Evolutionary conservation across 1,140 invertebrate species (phyloP).

Genomic region (Goniozus legneri): DNA sequence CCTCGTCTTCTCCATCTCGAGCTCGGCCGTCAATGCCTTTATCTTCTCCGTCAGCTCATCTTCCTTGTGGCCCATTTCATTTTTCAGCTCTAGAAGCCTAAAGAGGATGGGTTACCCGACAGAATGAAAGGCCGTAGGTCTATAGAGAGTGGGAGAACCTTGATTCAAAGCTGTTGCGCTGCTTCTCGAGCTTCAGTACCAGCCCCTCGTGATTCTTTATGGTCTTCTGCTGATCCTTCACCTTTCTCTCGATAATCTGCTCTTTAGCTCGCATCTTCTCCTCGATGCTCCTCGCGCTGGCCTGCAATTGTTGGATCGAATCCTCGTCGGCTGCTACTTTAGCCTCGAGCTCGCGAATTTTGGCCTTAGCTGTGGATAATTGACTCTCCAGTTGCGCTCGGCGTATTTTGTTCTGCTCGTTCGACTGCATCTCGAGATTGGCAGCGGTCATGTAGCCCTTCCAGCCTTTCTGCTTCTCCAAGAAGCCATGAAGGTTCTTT

Average conservation of each 20-base stretch:
- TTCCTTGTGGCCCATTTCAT: constrained; percentile 26
- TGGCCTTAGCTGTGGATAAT: constrained; percentile 20
- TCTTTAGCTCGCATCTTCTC: constrained; percentile 33
- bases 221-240: constrained; percentile 32
- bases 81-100: constrained; percentile 27
- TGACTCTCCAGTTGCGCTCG: constrained; percentile 19
- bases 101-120: background rate
- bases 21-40: constrained; percentile 4
- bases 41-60: constrained; percentile 14
- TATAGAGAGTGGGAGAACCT: constrained; percentile 20
- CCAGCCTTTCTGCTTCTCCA: constrained; percentile 5
- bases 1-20: constrained; percentile 14
- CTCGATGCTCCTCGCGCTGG: constrained; percentile 23
- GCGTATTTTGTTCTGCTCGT: constrained; percentile 19
- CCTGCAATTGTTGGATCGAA: constrained; percentile 27
- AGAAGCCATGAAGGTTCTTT: background rate
- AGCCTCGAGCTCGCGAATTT: constrained; percentile 26
- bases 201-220: constrained; percentile 27
- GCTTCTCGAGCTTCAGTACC: constrained; percentile 32
- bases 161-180: constrained; percentile 30
- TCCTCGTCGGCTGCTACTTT: constrained; percentile 16
- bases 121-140: background rate
- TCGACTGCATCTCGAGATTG: constrained; percentile 12
- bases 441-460: background rate
- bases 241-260: constrained; percentile 15